Evolutionary conservation across 92 coral and sea anemone species (phyloP).

Genomic region (Palythoa grandis): DNA sequence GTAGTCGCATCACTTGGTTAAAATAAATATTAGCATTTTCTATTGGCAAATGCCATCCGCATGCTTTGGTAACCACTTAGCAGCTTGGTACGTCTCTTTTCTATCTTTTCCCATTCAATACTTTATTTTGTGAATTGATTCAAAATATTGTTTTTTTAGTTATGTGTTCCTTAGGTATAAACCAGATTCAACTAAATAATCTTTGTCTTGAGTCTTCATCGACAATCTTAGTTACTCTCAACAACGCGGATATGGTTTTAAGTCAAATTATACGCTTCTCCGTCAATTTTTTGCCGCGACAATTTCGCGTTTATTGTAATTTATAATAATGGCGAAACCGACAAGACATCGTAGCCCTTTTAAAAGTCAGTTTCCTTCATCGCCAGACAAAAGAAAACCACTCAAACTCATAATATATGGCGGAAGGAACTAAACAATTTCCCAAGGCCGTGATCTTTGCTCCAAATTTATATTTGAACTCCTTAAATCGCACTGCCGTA

Average conservation of each 20-base stretch:
- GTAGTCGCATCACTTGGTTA: neutral
- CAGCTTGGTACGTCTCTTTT: neutral
- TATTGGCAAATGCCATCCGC: conserved; percentile 35
- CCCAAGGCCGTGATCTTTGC: neutral
- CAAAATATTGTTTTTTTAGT: neutral
- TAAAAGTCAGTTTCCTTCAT: neutral
- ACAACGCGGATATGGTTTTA: too few relatives aligned
- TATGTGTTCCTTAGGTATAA: too few relatives aligned
- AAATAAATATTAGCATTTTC: conserved; percentile 6
- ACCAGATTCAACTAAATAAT: too few relatives aligned
- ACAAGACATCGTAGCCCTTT: neutral
- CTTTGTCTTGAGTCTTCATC: too few relatives aligned
- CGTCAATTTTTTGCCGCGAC: too few relatives aligned
- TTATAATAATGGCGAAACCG: neutral
- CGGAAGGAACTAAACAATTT: conserved; percentile 21
- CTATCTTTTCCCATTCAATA: neutral
- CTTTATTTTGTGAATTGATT: neutral
- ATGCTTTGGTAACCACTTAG: conserved; percentile 34
- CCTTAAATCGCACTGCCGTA: neutral
- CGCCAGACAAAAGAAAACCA: neutral
- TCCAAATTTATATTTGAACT: conserved; percentile 18
- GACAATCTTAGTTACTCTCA: too few relatives aligned
- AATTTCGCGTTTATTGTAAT: too few relatives aligned
- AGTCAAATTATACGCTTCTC: too few relatives aligned
- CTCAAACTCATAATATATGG: conserved; percentile 8